These are phyloP conservation scores for Mormyrus iriodes DNA, from an alignment of 2,113 vertebrate genomes.

Conservation along the genomic window DNA sequence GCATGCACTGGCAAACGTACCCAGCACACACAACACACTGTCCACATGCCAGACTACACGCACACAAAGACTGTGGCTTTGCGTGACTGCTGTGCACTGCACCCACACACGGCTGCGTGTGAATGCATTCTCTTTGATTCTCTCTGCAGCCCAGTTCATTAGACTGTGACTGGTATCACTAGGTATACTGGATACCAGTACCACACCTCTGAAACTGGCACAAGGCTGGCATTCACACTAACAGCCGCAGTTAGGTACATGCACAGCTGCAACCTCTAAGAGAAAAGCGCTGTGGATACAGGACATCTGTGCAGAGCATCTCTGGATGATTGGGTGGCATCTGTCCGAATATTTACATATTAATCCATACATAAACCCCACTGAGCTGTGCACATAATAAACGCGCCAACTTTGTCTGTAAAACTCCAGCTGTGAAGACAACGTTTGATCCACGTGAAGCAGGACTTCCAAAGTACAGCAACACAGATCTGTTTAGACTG, in stretches of 20 bases:
- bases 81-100: background rate
- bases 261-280: background rate
- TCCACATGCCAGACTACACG: constrained; percentile 25
- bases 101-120: background rate
- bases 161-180: background rate
- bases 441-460: constrained; percentile 15
- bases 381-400: background rate
- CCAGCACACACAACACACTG: constrained; percentile 17
- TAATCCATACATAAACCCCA: background rate
- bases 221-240: background rate
- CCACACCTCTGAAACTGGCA: background rate
- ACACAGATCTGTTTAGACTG: constrained; percentile 58
- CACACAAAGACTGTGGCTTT: constrained; percentile 13
- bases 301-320: background rate
- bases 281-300: constrained; percentile 1
- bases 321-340: background rate
- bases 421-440: background rate
- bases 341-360: background rate
- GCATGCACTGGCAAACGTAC: constrained; percentile 38
- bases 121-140: background rate
- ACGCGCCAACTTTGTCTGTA: background rate
- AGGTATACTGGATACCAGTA: background rate
- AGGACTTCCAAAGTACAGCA: constrained; percentile 49
- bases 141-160: background rate
- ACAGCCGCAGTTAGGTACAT: background rate